phyloP scores from a whole-genome alignment of 2,113 vertebrate genomes.

The Ceyx margarethae region DNA sequence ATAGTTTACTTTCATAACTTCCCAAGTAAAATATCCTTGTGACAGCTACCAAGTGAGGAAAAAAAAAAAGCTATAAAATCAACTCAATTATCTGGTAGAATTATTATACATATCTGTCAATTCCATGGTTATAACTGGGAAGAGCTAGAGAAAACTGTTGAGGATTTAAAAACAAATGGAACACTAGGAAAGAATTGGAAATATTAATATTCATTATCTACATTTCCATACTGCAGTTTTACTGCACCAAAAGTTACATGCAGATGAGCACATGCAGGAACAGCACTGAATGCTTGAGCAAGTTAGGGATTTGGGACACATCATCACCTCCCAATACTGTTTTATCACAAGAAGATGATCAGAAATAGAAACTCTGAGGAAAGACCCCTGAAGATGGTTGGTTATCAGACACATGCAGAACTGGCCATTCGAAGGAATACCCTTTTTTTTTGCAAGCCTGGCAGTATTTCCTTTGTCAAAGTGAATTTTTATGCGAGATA shows the following conservation, averaged over 20 bases:
- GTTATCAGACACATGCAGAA: neutral
- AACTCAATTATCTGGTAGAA: neutral
- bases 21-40: neutral
- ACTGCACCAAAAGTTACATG: neutral
- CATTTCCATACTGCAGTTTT: neutral
- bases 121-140: neutral
- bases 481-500: neutral
- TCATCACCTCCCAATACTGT: neutral
- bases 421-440: neutral
- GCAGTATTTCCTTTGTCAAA: neutral
- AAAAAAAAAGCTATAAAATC: neutral
- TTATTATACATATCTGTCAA: neutral
- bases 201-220: neutral
- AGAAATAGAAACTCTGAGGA: neutral
- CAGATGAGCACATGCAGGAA: fast-evolving
- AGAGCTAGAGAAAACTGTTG: neutral
- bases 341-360: neutral
- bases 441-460: neutral
- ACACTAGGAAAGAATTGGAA: neutral
- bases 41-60: neutral
- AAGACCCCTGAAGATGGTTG: neutral
- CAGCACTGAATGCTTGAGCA: neutral
- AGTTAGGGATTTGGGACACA: neutral
- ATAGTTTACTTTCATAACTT: neutral
- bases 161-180: neutral